Evolutionary conservation across 1,140 invertebrate species (phyloP).

Genomic region (Aphelenchoides fujianensis): DNA sequence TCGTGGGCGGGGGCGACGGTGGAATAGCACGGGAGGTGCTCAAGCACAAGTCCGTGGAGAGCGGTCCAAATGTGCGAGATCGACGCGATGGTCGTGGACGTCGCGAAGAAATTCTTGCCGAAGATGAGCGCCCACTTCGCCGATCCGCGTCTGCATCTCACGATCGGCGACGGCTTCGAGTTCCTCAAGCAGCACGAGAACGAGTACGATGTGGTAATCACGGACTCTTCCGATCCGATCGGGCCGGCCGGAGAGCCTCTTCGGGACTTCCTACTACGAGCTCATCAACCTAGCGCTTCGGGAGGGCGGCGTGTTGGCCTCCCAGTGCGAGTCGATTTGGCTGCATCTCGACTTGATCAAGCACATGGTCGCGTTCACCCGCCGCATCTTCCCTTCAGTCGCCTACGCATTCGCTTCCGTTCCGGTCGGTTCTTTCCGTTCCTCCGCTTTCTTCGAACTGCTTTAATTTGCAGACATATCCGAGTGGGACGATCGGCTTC

Average conservation of each 20-base stretch:
- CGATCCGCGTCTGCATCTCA: slow-evolving; percentile 77
- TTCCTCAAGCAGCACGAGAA: slow-evolving; percentile 81
- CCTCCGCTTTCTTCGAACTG: too few species aligned
- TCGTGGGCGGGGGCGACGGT: slow-evolving; percentile 95
- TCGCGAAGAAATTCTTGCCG: slow-evolving; percentile 83
- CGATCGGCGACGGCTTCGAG: slow-evolving; percentile 88
- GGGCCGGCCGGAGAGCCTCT: slow-evolving; percentile 72
- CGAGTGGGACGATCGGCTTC: slow-evolving; percentile 90
- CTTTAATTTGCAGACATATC: too few species aligned
- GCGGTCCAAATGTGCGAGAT: slow-evolving; percentile 89
- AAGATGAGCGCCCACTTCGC: slow-evolving; percentile 82
- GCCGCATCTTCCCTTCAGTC: slow-evolving; percentile 73
- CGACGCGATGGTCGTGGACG: slow-evolving; percentile 81
- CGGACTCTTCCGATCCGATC: slow-evolving; percentile 92
- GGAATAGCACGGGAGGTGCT: slow-evolving; percentile 88
- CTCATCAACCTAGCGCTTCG: slow-evolving; percentile 78
- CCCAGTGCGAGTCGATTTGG: slow-evolving; percentile 79
- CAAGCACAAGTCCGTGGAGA: slow-evolving; percentile 85
- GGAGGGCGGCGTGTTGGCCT: slow-evolving; percentile 84
- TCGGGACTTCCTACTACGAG: slow-evolving; percentile 80
- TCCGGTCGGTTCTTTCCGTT: too few species aligned
- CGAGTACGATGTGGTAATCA: slow-evolving; percentile 95
- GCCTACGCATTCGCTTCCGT: slow-evolving; percentile 78
- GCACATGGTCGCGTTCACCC: slow-evolving; percentile 74
- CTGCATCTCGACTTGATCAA: slow-evolving; percentile 76